Percentiles rank a stretch among this genome's conserved stretches.
Conservation (phyloP, 2,113 vertebrate genomes). For the Chlorodrepanis virens region DNA sequence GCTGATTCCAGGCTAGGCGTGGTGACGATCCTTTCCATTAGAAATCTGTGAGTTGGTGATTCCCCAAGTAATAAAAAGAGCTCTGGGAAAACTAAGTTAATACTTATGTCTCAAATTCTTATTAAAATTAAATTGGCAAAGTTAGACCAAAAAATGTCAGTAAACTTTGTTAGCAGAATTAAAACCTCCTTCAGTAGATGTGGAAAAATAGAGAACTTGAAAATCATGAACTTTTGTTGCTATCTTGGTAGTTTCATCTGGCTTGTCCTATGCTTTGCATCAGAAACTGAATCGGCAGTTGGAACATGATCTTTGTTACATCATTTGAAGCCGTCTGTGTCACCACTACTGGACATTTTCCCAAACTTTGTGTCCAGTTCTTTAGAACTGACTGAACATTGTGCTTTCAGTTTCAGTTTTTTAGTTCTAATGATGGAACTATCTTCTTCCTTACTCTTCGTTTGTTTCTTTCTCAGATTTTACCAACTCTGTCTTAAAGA, state of each 20-base stretch:
- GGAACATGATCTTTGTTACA: not conserved
- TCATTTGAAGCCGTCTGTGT: fast-evolving
- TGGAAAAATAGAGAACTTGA: not conserved
- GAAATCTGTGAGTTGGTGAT: not conserved
- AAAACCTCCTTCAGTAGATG: not conserved
- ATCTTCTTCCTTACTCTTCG: not conserved
- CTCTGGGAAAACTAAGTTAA: not conserved
- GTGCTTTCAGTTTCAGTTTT: not conserved
- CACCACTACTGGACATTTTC: not conserved
- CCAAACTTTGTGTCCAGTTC: not conserved
- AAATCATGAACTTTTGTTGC: not conserved
- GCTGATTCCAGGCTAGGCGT: not conserved
- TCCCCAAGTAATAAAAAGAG: not conserved
- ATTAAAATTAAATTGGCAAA: not conserved
- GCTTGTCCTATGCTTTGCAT: not conserved
- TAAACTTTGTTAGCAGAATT: not conserved
- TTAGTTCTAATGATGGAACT: not conserved
- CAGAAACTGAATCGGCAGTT: not conserved
- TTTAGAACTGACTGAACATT: not conserved
- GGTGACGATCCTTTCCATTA: not conserved
- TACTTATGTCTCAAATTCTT: not conserved
- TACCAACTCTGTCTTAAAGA: not conserved
- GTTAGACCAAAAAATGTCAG: not conserved
- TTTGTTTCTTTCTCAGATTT: not conserved
- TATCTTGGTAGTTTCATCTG: not conserved